Evolutionary conservation across 1,140 invertebrate genomes (phyloP).

Genomic region (Heliconius melpomene): DNA sequence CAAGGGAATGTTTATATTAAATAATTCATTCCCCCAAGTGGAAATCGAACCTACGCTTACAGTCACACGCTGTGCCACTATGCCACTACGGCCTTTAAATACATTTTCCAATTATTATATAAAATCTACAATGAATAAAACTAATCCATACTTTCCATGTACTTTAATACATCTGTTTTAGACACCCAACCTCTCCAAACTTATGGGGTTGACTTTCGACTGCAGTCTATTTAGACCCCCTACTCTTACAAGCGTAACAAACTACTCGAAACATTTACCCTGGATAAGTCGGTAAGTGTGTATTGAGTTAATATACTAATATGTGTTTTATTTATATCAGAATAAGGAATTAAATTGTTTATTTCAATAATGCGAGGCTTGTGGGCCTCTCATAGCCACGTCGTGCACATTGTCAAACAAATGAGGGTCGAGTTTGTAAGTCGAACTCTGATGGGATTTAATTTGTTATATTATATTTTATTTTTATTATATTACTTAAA

Average conservation of each 20-base stretch:
- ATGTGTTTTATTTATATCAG: neutral
- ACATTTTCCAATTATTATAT: neutral
- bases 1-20: neutral
- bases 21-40: neutral
- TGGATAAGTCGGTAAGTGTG: constrained; percentile 12
- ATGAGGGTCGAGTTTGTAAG: constrained; percentile 21
- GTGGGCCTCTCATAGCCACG: constrained; percentile 17
- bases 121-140: neutral
- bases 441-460: neutral
- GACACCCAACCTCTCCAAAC: constrained; percentile 5
- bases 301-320: constrained; percentile 15
- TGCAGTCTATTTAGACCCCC: constrained; percentile 20
- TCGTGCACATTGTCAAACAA: constrained; percentile 24
- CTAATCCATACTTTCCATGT: neutral
- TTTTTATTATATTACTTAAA: neutral
- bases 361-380: neutral
- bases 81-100: neutral
- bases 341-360: constrained; percentile 1
- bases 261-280: constrained; percentile 32
- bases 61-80: neutral
- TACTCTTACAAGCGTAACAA: constrained; percentile 26
- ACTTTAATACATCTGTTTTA: constrained; percentile 7
- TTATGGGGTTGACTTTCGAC: constrained; percentile 20
- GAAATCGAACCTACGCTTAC: neutral
- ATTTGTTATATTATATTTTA: neutral